Base-by-base conservation (phyloP, 1,140 invertebrate genomes). In the Heliothis subflexa region DNA sequence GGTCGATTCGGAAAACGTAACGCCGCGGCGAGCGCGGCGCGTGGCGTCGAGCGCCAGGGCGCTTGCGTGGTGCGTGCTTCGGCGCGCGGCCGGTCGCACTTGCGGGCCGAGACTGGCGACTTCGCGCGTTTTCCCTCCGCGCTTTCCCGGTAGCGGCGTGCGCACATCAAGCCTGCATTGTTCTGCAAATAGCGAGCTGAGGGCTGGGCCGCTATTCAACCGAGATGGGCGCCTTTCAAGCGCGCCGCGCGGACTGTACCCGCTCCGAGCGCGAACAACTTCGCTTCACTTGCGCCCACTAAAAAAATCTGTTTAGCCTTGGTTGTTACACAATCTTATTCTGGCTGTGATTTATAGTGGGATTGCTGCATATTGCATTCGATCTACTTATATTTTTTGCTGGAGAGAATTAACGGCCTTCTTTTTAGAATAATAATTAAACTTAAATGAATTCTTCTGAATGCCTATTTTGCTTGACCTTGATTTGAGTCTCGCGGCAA, bases 41-140 rank as follows among this genome's bases (percentile, higher is more conserved):
- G 83, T 81, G 78, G 83, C 91, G 87, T 87, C 90, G 89, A 82
- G 83, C 91, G 92, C 92, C 92, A 94, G 90, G 86, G 91, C 91
- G 90, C 90, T 86, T 80, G 90, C 90, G 91, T 93, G 82, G 81
- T 73, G 81, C 83, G 79, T 79, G 83, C 86, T 87, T 85, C 87
- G 87, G 89, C 92, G 92, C 91, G 90, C 91, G 91, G 86, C 90
- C 89, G 84, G 80, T 85, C 88, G 86, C 91, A 89, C 90, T 88
- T 84, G 85, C 90, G 85, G 88, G 79, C 91, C 88, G 85, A 89
- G 88, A 94, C 92, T 94, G 92, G 79, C 88, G 78, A 80, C 77
- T 91, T 91, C 87, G 90, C 90, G 91, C 91, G 90, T 91, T 92
- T 94, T 92, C 91, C 92, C 92, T 92, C 90, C 90, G 86, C 91